These are phyloP conservation scores for Chirona hameri DNA, from an alignment of 2,888 invertebrate species.

Conservation along the genomic window DNA sequence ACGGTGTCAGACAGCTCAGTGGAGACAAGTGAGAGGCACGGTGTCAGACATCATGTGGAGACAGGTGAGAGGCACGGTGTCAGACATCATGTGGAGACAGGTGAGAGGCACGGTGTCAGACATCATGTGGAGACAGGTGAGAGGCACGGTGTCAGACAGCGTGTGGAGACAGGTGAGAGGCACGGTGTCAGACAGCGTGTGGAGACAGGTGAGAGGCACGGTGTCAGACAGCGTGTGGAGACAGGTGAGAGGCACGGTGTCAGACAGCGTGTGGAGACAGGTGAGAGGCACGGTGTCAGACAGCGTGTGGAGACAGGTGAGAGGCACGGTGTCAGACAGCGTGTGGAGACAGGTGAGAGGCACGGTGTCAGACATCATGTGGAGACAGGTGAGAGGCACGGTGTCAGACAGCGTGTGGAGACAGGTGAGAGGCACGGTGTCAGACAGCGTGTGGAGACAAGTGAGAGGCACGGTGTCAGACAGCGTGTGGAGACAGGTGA, in stretches of 20 bases:
- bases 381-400: background rate
- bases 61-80: background rate
- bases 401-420: too few relatives aligned
- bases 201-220: background rate
- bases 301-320: too few relatives aligned
- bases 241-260: background rate
- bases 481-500: background rate
- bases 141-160: too few relatives aligned
- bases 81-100: background rate
- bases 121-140: too few relatives aligned
- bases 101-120: background rate
- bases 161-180: constrained; percentile 44
- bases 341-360: background rate
- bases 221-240: background rate
- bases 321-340: background rate
- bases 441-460: constrained; percentile 66
- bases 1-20: constrained; percentile 80
- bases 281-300: too few relatives aligned
- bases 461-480: constrained; percentile 35
- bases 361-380: background rate
- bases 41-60: background rate
- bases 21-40: constrained; percentile 59
- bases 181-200: background rate
- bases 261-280: too few relatives aligned
- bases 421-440: too few relatives aligned